Evolutionary conservation across 2,888 invertebrate species (phyloP).

Genomic region (Plagiodera versicolora): DNA sequence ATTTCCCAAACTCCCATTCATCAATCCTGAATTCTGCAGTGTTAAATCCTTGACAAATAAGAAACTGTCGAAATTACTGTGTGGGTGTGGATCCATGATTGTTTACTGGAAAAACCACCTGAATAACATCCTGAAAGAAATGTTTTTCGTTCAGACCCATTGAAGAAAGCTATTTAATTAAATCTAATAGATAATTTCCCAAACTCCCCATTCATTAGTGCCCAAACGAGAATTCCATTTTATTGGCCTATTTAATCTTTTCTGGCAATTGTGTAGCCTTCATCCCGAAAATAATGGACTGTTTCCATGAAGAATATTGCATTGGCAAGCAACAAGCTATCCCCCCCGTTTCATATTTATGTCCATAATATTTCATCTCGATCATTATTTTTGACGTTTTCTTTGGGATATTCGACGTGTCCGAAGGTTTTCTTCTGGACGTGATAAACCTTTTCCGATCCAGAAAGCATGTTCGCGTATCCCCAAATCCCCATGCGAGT

Average conservation of each 20-base stretch:
- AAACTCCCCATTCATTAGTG: no score
- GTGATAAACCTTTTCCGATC: constrained; percentile 10
- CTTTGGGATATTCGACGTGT: constrained; percentile 11
- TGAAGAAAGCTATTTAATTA: no score
- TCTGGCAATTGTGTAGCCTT: background rate
- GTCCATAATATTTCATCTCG: constrained; percentile 13
- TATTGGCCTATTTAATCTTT: background rate
- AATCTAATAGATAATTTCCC: no score
- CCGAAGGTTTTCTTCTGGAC: constrained; percentile 14
- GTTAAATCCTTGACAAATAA: no score
- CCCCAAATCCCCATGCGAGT: background rate
- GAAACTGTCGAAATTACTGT: no score
- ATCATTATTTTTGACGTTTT: constrained; percentile 23
- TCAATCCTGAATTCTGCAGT: no score
- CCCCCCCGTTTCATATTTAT: constrained; percentile 9
- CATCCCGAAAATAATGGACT: background rate
- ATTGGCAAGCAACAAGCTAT: background rate
- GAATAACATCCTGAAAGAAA: no score
- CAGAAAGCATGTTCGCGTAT: constrained; percentile 3
- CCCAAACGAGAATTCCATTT: no score
- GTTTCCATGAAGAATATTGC: background rate
- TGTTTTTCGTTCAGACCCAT: no score
- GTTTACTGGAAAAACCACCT: no score
- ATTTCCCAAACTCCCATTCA: no score
- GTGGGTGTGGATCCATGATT: no score